Base-by-base conservation (phyloP, 2,797 vertebrate genomes). In the Macrochelys suwanniensis region DNA sequence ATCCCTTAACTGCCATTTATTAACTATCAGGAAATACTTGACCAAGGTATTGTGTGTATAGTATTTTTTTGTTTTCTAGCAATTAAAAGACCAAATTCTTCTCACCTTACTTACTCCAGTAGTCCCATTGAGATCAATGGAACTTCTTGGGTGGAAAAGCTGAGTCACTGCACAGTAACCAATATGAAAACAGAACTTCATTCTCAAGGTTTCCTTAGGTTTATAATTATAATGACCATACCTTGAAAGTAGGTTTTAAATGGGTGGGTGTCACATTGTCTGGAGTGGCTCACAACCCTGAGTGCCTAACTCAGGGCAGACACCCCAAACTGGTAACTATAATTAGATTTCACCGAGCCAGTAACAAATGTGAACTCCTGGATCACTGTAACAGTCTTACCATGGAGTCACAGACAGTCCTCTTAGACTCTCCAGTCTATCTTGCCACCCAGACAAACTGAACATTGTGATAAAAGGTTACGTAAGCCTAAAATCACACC, bases 11-110 rank as follows among this genome's bases (percentile, higher is more conserved):
- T 96, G 49, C 87, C 56, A 7, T 92, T 94, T 93, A 91, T 96
- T 97, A 94, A 93, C 95, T 92, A 78, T 71, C 94, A 97, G 97
- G 96, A 97, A 97, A 97, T 97, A 95, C 92, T 79, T 5, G 1
- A 61, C 91, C 90, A 0, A 94, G 96, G 93, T 96, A 95, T 11
- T 19, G 17, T 71, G n/a, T 71, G n/a, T 21, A 5, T 71, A 37
- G 13, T 33, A 17, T 16, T 65, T 65, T 65, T 65, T 7, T 33
- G 31, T n/a, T 65, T 65, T 19, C 61, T 33, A 61, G 31, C 61
- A 17, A 65, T 65, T 65, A 65, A 65, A n/a, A n/a, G n/a, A n/a
- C n/a, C n/a, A n/a, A n/a, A 25, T 5, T 28, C 59, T 11, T 13
- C 15, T 33, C 19, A 45, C 13, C 16, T 1, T 45, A 4, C 71